phyloP scores from a whole-genome alignment of 1,140 invertebrate genomes.

The Teleopsis dalmanni region DNA sequence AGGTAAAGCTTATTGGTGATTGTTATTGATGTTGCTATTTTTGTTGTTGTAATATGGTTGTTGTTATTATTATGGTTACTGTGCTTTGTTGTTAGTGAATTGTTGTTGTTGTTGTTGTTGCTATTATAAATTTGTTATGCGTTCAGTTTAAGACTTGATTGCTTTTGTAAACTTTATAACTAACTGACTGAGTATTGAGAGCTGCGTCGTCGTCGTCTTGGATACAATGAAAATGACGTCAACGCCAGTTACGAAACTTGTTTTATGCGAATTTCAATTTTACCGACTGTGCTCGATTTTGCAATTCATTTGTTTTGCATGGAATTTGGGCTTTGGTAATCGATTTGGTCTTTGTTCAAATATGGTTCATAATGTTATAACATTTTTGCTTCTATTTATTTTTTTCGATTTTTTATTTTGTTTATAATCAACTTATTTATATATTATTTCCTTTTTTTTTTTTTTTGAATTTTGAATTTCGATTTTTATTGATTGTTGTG shows the following conservation, averaged over 20 bases:
- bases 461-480: too few species aligned
- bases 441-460: too few species aligned
- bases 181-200: background rate
- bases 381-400: background rate
- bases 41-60: background rate
- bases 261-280: slow-evolving; percentile 14
- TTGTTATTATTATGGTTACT: background rate
- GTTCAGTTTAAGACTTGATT: background rate
- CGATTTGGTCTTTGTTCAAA: too few species aligned
- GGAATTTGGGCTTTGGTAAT: background rate
- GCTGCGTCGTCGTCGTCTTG: background rate
- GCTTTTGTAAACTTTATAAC: background rate
- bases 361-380: background rate
- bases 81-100: background rate
- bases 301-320: slow-evolving; percentile 9
- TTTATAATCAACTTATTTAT: too few species aligned
- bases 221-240: slow-evolving; percentile 28
- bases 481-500: too few species aligned
- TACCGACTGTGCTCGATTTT: slow-evolving; percentile 1
- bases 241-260: slow-evolving; percentile 42
- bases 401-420: slow-evolving; percentile 1
- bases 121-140: background rate
- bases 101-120: background rate
- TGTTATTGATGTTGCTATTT: too few species aligned
- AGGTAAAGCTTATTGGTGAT: too few species aligned